Conservation (phyloP, 2,888 invertebrate species). For the Scaptomyza reducta region DNA sequence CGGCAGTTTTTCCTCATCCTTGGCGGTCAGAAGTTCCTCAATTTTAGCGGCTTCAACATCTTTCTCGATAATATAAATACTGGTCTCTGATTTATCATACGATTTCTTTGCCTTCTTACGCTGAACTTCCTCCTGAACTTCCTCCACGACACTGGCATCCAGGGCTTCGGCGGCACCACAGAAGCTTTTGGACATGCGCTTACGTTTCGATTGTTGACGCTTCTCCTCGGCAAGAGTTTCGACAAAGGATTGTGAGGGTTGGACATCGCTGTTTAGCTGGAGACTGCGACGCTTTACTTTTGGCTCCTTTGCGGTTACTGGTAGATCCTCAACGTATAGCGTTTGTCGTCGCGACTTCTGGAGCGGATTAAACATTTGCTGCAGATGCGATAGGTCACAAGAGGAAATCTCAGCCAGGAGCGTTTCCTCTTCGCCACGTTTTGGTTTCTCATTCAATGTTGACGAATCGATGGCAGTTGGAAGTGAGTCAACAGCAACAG, state of each 20-base stretch:
- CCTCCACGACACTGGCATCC: slow-evolving; percentile 9
- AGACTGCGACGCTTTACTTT: slow-evolving; percentile 60
- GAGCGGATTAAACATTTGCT: slow-evolving; percentile 69
- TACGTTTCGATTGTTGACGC: slow-evolving; percentile 53
- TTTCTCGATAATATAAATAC: not conserved
- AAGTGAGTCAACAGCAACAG: not conserved
- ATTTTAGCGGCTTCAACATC: not conserved
- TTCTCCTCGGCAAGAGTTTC: slow-evolving; percentile 64
- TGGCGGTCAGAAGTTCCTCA: not conserved
- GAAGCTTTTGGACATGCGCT: slow-evolving; percentile 77
- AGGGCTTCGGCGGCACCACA: slow-evolving; percentile 50
- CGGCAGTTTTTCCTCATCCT: not conserved
- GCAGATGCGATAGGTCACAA: slow-evolving; percentile 58
- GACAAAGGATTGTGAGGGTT: slow-evolving; percentile 80
- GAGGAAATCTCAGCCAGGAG: slow-evolving; percentile 61
- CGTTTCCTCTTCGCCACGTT: slow-evolving; percentile 31
- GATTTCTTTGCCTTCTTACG: slow-evolving; percentile 24
- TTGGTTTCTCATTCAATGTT: slow-evolving; percentile 24
- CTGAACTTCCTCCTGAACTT: slow-evolving; percentile 35
- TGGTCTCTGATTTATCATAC: not conserved
- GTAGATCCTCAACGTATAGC: slow-evolving; percentile 45
- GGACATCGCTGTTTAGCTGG: slow-evolving; percentile 42
- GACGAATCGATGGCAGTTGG: slow-evolving; percentile 13
- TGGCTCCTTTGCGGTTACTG: slow-evolving; percentile 25
- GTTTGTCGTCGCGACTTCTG: slow-evolving; percentile 75